Conservation (phyloP, 2,888 invertebrate species). For the Meiosimyza platycephala region DNA sequence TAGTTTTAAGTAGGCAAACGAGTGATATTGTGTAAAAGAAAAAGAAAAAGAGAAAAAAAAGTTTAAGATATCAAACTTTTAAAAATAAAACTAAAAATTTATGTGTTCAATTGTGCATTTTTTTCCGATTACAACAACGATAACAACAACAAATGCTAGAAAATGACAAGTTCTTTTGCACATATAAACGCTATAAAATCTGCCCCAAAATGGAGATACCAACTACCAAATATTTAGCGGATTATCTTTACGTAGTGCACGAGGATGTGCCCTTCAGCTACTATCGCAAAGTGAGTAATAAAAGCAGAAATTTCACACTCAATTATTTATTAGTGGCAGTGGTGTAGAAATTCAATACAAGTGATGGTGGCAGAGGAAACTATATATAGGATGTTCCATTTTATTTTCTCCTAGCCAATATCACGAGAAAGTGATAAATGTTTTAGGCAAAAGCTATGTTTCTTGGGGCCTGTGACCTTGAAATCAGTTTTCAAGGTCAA, state of each 20-base stretch:
- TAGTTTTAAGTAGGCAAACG: neutral
- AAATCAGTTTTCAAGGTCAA: too few species aligned
- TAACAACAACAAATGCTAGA: slow-evolving; percentile 62
- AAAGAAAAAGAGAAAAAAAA: neutral
- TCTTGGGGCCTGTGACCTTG: too few species aligned
- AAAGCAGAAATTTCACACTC: neutral
- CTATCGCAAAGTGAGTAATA: slow-evolving; percentile 67
- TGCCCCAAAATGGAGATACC: slow-evolving; percentile 67
- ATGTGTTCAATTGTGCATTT: slow-evolving; percentile 7
- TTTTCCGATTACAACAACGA: neutral
- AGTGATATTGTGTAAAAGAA: neutral
- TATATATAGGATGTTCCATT: too few species aligned
- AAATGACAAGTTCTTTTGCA: slow-evolving; percentile 65
- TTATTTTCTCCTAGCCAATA: too few species aligned
- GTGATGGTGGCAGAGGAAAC: too few species aligned
- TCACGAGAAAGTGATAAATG: too few species aligned
- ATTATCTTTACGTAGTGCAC: slow-evolving; percentile 66
- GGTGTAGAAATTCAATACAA: too few species aligned
- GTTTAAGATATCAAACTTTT: neutral
- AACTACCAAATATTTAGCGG: slow-evolving; percentile 67
- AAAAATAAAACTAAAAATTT: neutral
- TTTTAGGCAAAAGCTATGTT: too few species aligned
- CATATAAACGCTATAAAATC: slow-evolving; percentile 64
- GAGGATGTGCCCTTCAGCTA: slow-evolving; percentile 67
- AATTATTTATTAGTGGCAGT: too few species aligned